These are phyloP conservation scores for Melanotaenia parkinsoni DNA, from an alignment of 2,797 vertebrate species.

Conservation along the genomic window DNA sequence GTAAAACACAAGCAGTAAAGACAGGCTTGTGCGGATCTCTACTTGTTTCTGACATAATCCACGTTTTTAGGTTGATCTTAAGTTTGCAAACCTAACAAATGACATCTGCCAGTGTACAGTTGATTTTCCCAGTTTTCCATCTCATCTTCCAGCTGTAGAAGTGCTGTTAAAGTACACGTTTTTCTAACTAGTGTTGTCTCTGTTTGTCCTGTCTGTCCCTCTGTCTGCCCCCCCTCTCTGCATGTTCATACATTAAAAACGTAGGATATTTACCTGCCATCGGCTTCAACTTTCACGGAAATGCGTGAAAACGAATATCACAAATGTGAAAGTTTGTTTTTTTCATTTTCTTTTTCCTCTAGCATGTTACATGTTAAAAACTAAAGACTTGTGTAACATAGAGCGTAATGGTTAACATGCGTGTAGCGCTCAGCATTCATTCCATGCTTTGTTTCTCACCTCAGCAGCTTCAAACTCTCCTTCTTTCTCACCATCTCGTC, in stretches of 20 bases:
- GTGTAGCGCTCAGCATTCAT: conserved; percentile 35
- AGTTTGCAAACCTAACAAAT: not conserved
- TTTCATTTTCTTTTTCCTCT: conserved; percentile 4
- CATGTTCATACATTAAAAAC: conserved; percentile 70
- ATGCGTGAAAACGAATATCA: conserved; percentile 22
- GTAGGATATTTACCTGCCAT: conserved; percentile 49
- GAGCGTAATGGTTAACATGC: conserved; percentile 38
- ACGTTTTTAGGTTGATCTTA: not conserved
- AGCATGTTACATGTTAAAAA: conserved; percentile 48
- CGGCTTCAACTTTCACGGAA: conserved; percentile 47
- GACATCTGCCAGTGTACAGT: not conserved
- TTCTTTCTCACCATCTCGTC: conserved; percentile 34
- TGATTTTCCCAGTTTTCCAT: not conserved
- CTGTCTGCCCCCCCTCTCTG: conserved; percentile 65
- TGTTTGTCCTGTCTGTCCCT: conserved; percentile 61
- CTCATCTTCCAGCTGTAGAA: not conserved
- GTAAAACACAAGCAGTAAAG: not conserved
- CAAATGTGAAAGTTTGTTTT: conserved; percentile 45
- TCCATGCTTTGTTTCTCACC: conserved; percentile 33
- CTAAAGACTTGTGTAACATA: conserved; percentile 26
- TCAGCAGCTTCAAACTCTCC: conserved; percentile 19
- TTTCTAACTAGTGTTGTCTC: conserved; percentile 61
- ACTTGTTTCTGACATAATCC: not conserved
- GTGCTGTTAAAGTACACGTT: not conserved
- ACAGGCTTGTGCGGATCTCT: not conserved